Conservation (phyloP, 2,888 invertebrate genomes). For the Hypena proboscidalis region DNA sequence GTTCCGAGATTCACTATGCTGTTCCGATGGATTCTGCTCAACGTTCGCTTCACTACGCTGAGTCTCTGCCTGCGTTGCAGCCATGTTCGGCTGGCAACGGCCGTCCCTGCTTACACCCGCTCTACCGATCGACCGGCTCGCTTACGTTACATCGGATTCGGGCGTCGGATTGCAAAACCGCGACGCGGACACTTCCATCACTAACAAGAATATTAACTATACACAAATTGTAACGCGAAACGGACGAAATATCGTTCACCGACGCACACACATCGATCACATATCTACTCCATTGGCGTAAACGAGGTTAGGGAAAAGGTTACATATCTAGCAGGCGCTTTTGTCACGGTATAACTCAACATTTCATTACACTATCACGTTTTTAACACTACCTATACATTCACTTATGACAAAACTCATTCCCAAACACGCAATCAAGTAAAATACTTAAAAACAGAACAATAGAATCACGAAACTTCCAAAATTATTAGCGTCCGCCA, state of each 20-base stretch:
- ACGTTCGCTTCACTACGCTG: conserved; percentile 91
- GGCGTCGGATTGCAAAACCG: conserved; percentile 83
- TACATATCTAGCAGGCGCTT: conserved; percentile 87
- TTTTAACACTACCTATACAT: conserved; percentile 67
- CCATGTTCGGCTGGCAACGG: conserved; percentile 89
- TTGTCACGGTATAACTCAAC: conserved; percentile 80
- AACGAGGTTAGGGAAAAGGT: conserved; percentile 92
- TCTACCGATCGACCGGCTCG: conserved; percentile 83
- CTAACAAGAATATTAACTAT: conserved; percentile 75
- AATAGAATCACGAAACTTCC: conserved; percentile 84
- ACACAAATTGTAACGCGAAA: conserved; percentile 78
- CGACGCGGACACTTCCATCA: conserved; percentile 85
- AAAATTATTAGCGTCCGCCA: conserved; percentile 85
- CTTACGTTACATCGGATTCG: conserved; percentile 85
- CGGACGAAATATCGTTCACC: conserved; percentile 87
- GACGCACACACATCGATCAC: conserved; percentile 90
- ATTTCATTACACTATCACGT: conserved; percentile 82
- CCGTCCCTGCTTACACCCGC: conserved; percentile 87
- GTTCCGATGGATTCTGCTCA: conserved; percentile 88
- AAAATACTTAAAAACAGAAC: conserved; percentile 77
- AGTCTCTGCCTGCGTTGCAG: conserved; percentile 94
- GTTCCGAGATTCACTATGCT: conserved; percentile 89
- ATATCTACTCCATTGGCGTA: conserved; percentile 91
- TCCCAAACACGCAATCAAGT: conserved; percentile 62
- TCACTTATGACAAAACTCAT: conserved; percentile 74